Percentiles rank a stretch among this genome's conserved stretches.
Evolutionary conservation across 2,113 vertebrate genomes (phyloP).

Genomic region (Zingel zingel): DNA sequence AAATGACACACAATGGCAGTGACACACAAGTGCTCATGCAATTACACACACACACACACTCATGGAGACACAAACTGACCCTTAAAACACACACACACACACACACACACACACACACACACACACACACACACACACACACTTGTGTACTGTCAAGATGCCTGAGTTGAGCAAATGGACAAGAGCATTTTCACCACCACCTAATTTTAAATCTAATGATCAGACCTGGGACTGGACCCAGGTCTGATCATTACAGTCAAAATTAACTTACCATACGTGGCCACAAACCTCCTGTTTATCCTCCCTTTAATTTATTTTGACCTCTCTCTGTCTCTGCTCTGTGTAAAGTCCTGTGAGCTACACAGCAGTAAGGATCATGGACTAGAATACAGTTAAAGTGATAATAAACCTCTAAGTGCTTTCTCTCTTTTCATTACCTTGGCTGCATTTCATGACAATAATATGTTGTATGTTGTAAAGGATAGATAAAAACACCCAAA

Average conservation of each 20-base stretch:
- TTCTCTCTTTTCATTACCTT: conserved; percentile 23
- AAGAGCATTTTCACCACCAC: conserved; percentile 32
- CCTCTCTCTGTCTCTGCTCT: conserved; percentile 4
- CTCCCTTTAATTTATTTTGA: conserved; percentile 50
- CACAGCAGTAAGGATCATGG: conserved; percentile 7
- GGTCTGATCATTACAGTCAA: conserved; percentile 47
- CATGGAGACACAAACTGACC: conserved; percentile 14
- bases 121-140: background rate
- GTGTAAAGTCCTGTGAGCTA: conserved; percentile 26
- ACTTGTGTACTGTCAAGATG: conserved; percentile 19
- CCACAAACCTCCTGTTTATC: conserved; percentile 49
- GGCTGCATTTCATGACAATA: conserved; percentile 27
- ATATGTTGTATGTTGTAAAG: conserved; percentile 41
- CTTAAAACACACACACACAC: conserved; percentile 1
- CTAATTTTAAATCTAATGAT: no score
- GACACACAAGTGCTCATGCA: conserved; percentile 39
- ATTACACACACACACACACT: background rate
- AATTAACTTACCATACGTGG: conserved; percentile 50
- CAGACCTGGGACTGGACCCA: no score
- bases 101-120: background rate
- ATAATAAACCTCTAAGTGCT: conserved; percentile 42
- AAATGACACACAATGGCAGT: conserved; percentile 72
- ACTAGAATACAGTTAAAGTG: conserved; percentile 26
- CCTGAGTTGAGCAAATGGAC: conserved; percentile 42
- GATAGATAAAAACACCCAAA: conserved; percentile 26